Evolutionary conservation across 2,113 vertebrate genomes (phyloP), one percentile per base, ranked within the genome.

Genomic region (Columba livia): DNA sequence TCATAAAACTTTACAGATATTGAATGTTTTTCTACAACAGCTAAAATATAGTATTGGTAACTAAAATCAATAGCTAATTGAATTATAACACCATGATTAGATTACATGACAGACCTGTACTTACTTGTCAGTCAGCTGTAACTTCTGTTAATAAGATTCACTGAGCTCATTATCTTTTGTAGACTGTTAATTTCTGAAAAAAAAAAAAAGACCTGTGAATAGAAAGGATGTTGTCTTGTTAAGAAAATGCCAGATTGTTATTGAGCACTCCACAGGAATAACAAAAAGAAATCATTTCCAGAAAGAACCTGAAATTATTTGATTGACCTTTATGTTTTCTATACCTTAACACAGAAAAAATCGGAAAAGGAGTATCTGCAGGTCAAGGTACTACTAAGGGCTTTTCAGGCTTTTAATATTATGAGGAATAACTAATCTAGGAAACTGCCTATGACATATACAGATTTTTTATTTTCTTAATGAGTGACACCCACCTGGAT

Each of bases 91-190:
- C 69, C 28, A 26, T 69, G 42, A 88, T 87, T 85, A 87, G 38
- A 81, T 84, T 91, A 94, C 86, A 93, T 84, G 94, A 94, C 87
- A 92, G 54, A 51, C 50, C 29, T 83, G 28, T 84, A 93, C 88
- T 93, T 96, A 90, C 53, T 96, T 96, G 86, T 96, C 92, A 95
- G 82, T 96, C 88, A 93, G 47, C 36, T 75, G 72, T 85, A 96
- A 89, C 93, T 95, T 93, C 62, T 89, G 51, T 77, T 97, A 96
- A 96, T 95, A 96, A 95, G 74, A 96, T 93, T 93, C 95, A 93
- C 23, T 11, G 80, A 93, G 60, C 90, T 96, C 66, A 95, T 97
- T 97, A 96, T 93, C 77, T 88, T 97, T 60, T 87, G 77, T 85
- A 89, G 74, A 90, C 79, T 91, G 67, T 74, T 97, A 94, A 96